Percentiles rank a stretch among this genome's conserved stretches.
These are phyloP conservation scores for Anhinga rufa DNA, from an alignment of 2,113 vertebrate species.

Conservation along the genomic window DNA sequence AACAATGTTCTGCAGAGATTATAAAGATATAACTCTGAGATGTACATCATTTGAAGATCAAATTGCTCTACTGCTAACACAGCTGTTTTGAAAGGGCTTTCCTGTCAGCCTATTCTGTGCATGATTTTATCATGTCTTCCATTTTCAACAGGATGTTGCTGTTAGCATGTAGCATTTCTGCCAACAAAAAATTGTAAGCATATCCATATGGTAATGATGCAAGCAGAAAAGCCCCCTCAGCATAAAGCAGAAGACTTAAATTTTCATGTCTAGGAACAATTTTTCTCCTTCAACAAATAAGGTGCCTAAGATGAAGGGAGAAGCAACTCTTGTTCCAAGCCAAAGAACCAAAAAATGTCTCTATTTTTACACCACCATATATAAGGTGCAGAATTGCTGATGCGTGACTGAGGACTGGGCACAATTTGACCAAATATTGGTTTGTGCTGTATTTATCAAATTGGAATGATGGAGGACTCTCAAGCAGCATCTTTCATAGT, in stretches of 20 bases:
- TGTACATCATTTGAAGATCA: not conserved
- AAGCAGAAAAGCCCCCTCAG: not conserved
- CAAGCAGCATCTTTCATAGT: not conserved
- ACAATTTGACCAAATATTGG: not conserved
- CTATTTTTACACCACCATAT: not conserved
- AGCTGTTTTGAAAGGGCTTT: conserved; percentile 24
- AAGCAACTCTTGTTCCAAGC: not conserved
- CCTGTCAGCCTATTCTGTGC: not conserved
- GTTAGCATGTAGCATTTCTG: not conserved
- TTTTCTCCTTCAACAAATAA: not conserved
- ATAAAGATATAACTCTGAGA: not conserved
- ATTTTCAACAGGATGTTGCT: not conserved
- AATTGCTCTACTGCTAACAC: not conserved
- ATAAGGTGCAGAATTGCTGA: not conserved
- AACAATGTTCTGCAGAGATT: not conserved
- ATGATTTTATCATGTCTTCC: not conserved
- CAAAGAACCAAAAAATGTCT: not conserved
- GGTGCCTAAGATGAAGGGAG: not conserved
- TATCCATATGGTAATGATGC: not conserved
- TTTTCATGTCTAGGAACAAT: not conserved
- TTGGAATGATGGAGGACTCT: not conserved
- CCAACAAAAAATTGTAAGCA: not conserved
- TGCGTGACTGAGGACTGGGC: not conserved
- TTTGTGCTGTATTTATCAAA: not conserved
- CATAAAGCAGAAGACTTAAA: not conserved